Conservation (phyloP, 1,140 invertebrate genomes). For the Drosophila eugracilis region DNA sequence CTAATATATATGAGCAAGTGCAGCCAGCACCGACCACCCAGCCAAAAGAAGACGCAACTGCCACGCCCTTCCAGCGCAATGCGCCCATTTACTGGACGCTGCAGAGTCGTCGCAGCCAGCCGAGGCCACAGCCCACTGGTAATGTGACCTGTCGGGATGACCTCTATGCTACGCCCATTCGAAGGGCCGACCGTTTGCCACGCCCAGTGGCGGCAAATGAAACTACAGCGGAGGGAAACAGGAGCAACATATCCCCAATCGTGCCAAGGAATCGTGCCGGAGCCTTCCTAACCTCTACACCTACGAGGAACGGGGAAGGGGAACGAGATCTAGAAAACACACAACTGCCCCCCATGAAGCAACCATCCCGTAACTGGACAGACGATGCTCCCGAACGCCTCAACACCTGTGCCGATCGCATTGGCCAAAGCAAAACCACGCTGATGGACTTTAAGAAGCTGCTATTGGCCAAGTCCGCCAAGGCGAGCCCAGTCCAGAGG, state of each 20-base stretch:
- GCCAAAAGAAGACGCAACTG: constrained; percentile 41
- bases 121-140: constrained; percentile 39
- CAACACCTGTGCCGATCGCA: constrained; percentile 86
- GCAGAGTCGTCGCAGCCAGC: constrained; percentile 75
- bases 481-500: constrained; percentile 85
- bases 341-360: constrained; percentile 65
- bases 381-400: constrained; percentile 86
- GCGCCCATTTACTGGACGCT: constrained; percentile 84
- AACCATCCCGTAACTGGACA: constrained; percentile 70
- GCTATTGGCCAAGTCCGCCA: constrained; percentile 87
- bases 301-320: constrained; percentile 37
- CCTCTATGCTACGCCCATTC: constrained; percentile 82
- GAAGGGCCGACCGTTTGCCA: constrained; percentile 72
- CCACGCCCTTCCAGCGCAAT: constrained; percentile 76
- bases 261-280: constrained; percentile 86
- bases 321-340: constrained; percentile 31
- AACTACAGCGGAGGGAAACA: constrained; percentile 7
- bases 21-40: constrained; percentile 56
- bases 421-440: constrained; percentile 89
- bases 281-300: constrained; percentile 87
- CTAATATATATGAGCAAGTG: constrained; percentile 83
- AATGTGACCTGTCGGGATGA: constrained; percentile 74
- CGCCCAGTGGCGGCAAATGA: constrained; percentile 51
- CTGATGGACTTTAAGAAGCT: constrained; percentile 93
- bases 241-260: constrained; percentile 87